Evolutionary conservation across 2,888 invertebrate species (phyloP).

Genomic region (Drosophila kambysellisi): DNA sequence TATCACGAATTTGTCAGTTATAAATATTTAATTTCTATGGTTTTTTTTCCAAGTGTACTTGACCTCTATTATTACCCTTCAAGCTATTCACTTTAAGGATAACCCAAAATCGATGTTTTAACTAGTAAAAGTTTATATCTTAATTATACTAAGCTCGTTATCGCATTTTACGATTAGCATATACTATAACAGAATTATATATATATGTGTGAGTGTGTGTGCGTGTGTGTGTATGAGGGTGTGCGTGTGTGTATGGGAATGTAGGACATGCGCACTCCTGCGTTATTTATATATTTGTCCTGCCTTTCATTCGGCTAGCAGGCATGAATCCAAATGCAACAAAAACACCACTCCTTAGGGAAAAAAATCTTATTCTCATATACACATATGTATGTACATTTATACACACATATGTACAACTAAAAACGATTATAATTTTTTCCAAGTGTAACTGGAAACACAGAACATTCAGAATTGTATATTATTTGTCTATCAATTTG

Average conservation of each 20-base stretch:
- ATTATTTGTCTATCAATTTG: constrained; percentile 7
- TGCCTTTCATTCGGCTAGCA: constrained; percentile 43
- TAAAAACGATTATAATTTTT: not conserved
- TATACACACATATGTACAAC: not conserved
- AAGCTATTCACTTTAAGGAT: not conserved
- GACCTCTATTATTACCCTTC: constrained; percentile 4
- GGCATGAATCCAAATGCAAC: constrained; percentile 58
- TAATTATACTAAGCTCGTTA: constrained; percentile 15
- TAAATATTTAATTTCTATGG: not conserved
- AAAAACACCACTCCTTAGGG: constrained; percentile 12
- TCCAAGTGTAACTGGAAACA: not conserved
- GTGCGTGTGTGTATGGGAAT: constrained; percentile 38
- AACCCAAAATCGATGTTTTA: not conserved
- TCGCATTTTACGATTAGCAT: constrained; percentile 19
- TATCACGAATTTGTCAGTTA: not conserved
- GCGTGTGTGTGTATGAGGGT: constrained; percentile 28
- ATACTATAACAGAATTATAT: constrained; percentile 20
- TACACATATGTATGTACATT: not conserved
- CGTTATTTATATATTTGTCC: constrained; percentile 49
- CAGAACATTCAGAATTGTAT: not conserved
- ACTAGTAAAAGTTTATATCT: not conserved
- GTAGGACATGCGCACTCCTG: constrained; percentile 70
- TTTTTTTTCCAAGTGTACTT: not conserved
- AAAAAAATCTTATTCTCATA: not conserved
- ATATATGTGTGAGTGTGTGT: constrained; percentile 13